Base-by-base conservation (phyloP, 2,888 invertebrate species). In the Cordilura impudica region DNA sequence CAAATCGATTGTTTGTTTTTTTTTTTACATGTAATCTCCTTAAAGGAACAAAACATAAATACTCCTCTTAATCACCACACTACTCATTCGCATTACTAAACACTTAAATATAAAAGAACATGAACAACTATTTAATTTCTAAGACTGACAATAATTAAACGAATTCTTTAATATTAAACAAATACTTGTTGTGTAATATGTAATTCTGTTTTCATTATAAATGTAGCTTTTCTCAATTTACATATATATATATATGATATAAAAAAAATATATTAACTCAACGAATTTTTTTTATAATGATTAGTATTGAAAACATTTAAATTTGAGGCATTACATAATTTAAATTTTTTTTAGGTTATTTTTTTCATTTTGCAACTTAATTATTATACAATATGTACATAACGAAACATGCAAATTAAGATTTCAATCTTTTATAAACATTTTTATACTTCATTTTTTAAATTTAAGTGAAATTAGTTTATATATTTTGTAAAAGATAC, bases 111-210 rank as follows among this genome's bases (percentile, higher is more conserved):
- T n/a, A n/a, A 51, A 35, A 35, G n/a, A 65, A 56, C 47, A 70
- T 60, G 65, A 66, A 51, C 19, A 56, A 75, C 74, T 79, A 79
- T 79, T 73, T 79, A 79, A 79, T 79, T 79, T 79, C 69, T 76
- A 80, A 80, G 76, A 76, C 80, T 76, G 76, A 76, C 76, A 80
- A 76, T 76, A 72, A 80, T 49, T 47, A 56, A 75, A 79, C 56
- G 72, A 75, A 72, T 67, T 76, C 72, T 65, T 80, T 65, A 71
- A 78, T 70, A 74, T 74, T 70, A 61, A 47, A 61, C 47, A 5
- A 67, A 61, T 66, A 31, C 43, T 63, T 69, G 56, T 63, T 63
- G 61, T 63, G 45, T 65, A 65, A 39, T 54, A 12, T 63, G 26
- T 29, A 31, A 23, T 21, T 51, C 14, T 21, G 12, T 14, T 29